Percentiles rank a stretch among this genome's conserved stretches.
Conservation (phyloP, 2,113 vertebrate genomes). For the Rhinoderma darwinii region DNA sequence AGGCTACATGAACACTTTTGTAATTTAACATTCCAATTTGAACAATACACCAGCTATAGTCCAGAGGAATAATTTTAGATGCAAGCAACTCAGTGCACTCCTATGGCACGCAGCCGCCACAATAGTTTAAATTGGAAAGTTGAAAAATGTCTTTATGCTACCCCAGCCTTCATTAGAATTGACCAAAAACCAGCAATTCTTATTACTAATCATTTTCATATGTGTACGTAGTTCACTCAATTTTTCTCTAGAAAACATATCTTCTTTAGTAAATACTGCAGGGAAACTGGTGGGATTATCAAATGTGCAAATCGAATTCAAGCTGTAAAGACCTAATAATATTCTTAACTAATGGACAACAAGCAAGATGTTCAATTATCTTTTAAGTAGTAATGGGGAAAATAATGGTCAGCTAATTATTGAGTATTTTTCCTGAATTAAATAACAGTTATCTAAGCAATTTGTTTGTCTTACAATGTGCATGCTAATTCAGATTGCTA, state of each 20-base stretch:
- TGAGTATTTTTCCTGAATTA: slow-evolving; percentile 42
- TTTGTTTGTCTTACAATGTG: slow-evolving; percentile 17
- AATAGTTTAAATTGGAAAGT: too few species aligned
- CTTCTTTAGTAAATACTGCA: background rate
- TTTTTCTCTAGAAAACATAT: background rate
- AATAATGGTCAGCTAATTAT: slow-evolving; percentile 49
- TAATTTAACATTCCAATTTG: too few species aligned
- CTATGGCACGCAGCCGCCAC: too few species aligned
- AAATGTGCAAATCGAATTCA: slow-evolving; percentile 19
- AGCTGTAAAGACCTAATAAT: slow-evolving; percentile 43
- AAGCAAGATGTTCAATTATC: slow-evolving; percentile 44
- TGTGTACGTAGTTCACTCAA: too few species aligned
- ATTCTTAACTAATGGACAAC: slow-evolving; percentile 37
- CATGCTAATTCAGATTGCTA: slow-evolving; percentile 18
- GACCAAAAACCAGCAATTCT: background rate
- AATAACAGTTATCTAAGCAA: slow-evolving; percentile 37
- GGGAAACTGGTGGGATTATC: background rate
- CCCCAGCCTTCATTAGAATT: background rate
- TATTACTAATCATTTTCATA: background rate
- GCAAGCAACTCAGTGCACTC: too few species aligned
- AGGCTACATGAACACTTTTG: too few species aligned
- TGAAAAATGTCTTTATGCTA: too few species aligned
- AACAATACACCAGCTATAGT: too few species aligned
- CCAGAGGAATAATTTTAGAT: too few species aligned
- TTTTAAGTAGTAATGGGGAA: slow-evolving; percentile 45